phyloP scores from a whole-genome alignment of 1,140 invertebrate species.

The Amyelois transitella region DNA sequence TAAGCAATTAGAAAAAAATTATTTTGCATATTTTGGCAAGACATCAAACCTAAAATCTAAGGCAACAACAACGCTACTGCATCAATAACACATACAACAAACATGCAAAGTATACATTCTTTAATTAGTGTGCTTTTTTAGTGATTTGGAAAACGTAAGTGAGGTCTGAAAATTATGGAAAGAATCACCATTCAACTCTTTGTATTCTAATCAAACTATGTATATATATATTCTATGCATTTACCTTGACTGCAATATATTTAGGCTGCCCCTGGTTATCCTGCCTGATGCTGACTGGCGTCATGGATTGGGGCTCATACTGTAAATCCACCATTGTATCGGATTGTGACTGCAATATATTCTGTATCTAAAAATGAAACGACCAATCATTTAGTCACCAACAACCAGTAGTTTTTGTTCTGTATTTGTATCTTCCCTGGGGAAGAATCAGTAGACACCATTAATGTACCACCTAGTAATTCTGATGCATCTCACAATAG shows the following conservation, averaged over 20 bases:
- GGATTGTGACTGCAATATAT: slow-evolving; percentile 32
- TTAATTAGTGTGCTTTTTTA: too few relatives aligned
- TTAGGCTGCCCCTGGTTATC: slow-evolving; percentile 27
- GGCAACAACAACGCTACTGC: not conserved
- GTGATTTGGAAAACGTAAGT: too few relatives aligned
- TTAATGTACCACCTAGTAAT: too few relatives aligned
- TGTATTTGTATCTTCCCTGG: too few relatives aligned
- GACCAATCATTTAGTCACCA: not conserved
- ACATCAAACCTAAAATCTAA: not conserved
- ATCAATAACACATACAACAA: not conserved
- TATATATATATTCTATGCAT: not conserved
- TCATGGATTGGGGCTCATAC: slow-evolving; percentile 28
- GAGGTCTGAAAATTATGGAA: too few relatives aligned
- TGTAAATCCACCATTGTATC: slow-evolving; percentile 48
- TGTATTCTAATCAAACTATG: too few relatives aligned
- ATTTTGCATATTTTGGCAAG: not conserved
- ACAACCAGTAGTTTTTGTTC: not conserved
- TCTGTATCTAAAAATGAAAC: slow-evolving; percentile 29
- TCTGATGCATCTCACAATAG: too few relatives aligned
- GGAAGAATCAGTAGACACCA: too few relatives aligned
- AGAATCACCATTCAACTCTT: too few relatives aligned
- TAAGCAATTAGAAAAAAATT: not conserved
- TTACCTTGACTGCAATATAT: slow-evolving; percentile 48
- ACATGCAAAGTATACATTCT: too few relatives aligned
- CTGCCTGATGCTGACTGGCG: slow-evolving; percentile 14